Evolutionary conservation across 1,140 invertebrate species (phyloP).

Genomic region (Bradynema listronoti): DNA sequence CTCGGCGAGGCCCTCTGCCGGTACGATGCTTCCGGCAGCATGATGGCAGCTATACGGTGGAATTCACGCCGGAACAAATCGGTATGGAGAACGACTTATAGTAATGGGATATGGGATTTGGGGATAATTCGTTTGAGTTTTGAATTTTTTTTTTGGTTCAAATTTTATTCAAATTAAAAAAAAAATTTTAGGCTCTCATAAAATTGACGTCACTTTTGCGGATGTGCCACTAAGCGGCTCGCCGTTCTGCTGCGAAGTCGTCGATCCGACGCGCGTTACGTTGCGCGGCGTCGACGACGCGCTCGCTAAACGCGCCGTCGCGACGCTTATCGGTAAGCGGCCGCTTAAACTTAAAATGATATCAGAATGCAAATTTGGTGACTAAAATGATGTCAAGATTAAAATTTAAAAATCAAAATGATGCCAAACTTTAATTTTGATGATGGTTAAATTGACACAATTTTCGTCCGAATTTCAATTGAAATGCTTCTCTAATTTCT

Average conservation of each 20-base stretch:
- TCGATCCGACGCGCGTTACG: slow-evolving; percentile 72
- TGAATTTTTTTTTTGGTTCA: slow-evolving; percentile 22
- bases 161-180: slow-evolving; percentile 6
- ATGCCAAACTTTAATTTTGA: slow-evolving; percentile 11
- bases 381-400: too few relatives aligned
- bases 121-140: background rate
- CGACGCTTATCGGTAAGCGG: slow-evolving; percentile 58
- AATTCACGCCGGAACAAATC: slow-evolving; percentile 72
- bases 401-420: too few relatives aligned
- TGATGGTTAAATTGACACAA: too few relatives aligned
- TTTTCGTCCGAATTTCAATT: too few relatives aligned
- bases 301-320: slow-evolving; percentile 59
- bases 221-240: slow-evolving; percentile 84
- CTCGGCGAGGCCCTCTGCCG: slow-evolving; percentile 78
- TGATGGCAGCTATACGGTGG: slow-evolving; percentile 80
- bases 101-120: background rate
- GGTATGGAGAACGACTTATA: slow-evolving; percentile 30
- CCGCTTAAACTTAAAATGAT: slow-evolving; percentile 16
- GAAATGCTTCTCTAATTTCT: too few relatives aligned
- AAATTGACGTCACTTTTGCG: slow-evolving; percentile 80
- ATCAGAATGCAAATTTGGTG: too few relatives aligned
- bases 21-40: slow-evolving; percentile 90
- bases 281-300: slow-evolving; percentile 60
- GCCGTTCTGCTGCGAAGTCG: slow-evolving; percentile 88
- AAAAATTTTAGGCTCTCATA: slow-evolving; percentile 65